These are phyloP conservation scores for Corythucha ciliata DNA, from an alignment of 2,888 invertebrate genomes.

Conservation along the genomic window DNA sequence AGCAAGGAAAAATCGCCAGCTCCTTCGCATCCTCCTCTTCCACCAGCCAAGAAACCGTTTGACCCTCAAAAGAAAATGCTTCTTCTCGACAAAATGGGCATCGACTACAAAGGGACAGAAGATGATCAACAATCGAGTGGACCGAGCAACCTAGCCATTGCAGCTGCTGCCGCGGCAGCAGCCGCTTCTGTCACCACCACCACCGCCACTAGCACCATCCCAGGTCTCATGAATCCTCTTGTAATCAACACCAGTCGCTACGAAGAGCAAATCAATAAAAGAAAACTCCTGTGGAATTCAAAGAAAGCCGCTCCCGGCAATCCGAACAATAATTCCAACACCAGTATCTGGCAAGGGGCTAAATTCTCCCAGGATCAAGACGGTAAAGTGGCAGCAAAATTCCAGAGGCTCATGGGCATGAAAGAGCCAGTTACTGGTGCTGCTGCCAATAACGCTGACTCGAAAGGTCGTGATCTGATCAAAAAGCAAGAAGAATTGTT, in stretches of 20 bases:
- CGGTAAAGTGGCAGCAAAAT: slow-evolving; percentile 87
- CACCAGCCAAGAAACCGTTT: slow-evolving; percentile 16
- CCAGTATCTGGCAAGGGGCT: slow-evolving; percentile 61
- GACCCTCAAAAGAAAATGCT: slow-evolving; percentile 21
- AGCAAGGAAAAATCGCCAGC: slow-evolving; percentile 11
- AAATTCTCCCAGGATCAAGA: slow-evolving; percentile 85
- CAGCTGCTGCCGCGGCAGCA: background rate
- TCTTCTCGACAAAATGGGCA: slow-evolving; percentile 17
- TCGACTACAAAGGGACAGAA: slow-evolving; percentile 21
- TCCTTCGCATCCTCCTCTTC: no score
- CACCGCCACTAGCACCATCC: slow-evolving; percentile 40
- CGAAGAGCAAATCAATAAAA: slow-evolving; percentile 80
- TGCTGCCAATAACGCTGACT: background rate
- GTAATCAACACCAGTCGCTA: slow-evolving; percentile 71
- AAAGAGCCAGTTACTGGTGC: slow-evolving; percentile 45
- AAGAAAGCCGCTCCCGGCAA: slow-evolving; percentile 8
- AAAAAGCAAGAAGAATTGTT: slow-evolving; percentile 68
- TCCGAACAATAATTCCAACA: slow-evolving; percentile 17
- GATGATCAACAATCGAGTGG: slow-evolving; percentile 6
- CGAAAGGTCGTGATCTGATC: slow-evolving; percentile 38
- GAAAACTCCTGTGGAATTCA: slow-evolving; percentile 78
- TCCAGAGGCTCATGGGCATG: slow-evolving; percentile 94
- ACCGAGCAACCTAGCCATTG: slow-evolving; percentile 16
- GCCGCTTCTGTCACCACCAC: no score
- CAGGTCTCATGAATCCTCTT: slow-evolving; percentile 65